Conservation (phyloP, 2,797 vertebrate species). For the Dallia pectoralis region DNA sequence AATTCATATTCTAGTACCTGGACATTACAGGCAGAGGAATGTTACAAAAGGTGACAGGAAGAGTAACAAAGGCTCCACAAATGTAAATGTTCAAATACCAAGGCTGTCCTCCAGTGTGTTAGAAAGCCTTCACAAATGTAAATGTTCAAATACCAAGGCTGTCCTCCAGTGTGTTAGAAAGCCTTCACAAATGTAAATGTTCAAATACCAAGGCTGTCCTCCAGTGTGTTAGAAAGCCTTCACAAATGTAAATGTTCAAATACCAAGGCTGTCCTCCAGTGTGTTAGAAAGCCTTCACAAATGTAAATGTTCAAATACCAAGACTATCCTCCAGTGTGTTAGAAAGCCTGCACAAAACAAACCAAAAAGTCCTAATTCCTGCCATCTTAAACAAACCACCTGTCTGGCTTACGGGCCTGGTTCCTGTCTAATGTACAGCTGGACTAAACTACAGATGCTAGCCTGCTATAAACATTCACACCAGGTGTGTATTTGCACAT, state of each 20-base stretch:
- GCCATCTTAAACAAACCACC: conserved; percentile 34
- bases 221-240: conserved; percentile 20
- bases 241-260: conserved; percentile 9
- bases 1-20: background rate
- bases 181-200: conserved; percentile 14
- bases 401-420: conserved; percentile 20
- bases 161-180: conserved; percentile 13
- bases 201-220: background rate
- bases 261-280: background rate
- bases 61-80: conserved; percentile 28
- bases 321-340: background rate
- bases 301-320: background rate
- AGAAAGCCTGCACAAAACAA: background rate
- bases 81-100: background rate
- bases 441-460: background rate
- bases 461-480: background rate
- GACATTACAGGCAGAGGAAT: conserved; percentile 13
- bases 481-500: too few relatives aligned
- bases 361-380: conserved; percentile 35
- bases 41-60: conserved; percentile 17
- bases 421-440: conserved; percentile 16
- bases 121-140: background rate
- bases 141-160: background rate
- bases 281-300: conserved; percentile 26
- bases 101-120: background rate